phyloP scores from a whole-genome alignment of 2,888 invertebrate species.

The Amblyteles armatorius region DNA sequence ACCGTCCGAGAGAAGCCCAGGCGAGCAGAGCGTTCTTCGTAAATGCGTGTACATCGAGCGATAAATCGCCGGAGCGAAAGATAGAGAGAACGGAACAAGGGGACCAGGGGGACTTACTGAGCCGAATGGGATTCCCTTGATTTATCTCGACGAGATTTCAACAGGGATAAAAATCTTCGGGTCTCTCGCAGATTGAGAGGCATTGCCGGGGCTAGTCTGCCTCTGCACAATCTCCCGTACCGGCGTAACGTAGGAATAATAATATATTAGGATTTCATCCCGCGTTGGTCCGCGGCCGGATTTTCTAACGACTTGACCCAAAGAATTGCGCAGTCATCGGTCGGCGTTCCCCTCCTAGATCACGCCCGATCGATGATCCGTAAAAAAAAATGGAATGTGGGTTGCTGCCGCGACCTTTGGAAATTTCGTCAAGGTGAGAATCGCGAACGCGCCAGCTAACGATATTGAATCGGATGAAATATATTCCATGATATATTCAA shows the following conservation, averaged over 20 bases:
- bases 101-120: conserved; percentile 62
- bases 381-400: conserved; percentile 47
- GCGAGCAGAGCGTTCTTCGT: conserved; percentile 52
- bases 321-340: conserved; percentile 55
- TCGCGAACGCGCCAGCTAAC: conserved; percentile 21
- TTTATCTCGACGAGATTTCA: conserved; percentile 77
- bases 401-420: conserved; percentile 53
- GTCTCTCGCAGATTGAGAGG: conserved; percentile 51
- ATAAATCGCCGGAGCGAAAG: conserved; percentile 72
- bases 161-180: conserved; percentile 74
- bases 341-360: conserved; percentile 43
- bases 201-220: conserved; percentile 18
- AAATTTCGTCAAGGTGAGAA: conserved; percentile 55
- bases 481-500: conserved; percentile 43
- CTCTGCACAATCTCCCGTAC: conserved; percentile 13
- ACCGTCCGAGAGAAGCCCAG: conserved; percentile 50
- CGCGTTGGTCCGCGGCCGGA: conserved; percentile 27
- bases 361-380: conserved; percentile 56
- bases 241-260: not conserved
- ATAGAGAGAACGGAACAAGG: conserved; percentile 39
- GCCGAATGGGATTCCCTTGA: conserved; percentile 74
- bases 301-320: conserved; percentile 36
- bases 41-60: conserved; percentile 68
- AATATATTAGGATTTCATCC: conserved; percentile 17
- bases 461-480: conserved; percentile 57